Evolutionary conservation across 1,140 invertebrate species (phyloP), one percentile per base, ranked within the genome.

Genomic region (Meloidogyne floridensis): DNA sequence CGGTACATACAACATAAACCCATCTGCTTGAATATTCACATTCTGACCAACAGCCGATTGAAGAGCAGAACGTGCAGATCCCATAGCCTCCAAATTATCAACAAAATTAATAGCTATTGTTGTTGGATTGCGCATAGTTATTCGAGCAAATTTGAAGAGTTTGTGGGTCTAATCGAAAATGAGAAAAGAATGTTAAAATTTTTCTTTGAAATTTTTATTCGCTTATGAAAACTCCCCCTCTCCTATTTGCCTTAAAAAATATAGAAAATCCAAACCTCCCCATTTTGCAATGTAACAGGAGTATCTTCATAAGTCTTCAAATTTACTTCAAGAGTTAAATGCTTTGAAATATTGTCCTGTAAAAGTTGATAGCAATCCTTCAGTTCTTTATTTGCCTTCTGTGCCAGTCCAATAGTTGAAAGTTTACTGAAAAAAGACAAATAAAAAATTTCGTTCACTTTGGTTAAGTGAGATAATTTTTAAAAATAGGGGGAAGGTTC

Each of bases 1-100:
- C 5, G 43, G 69, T 11, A 72, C 42, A 11, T 47, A 13, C 18
- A 71, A 54, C 18, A 80, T 51, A 9, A 71, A 56, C 20, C 65
- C 13, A 72, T 54, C 56, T 43, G 56, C 43, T 15, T 56, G 42
- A 18, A 71, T 65, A 32, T 74, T 53, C 11, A 71, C 69, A 8
- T 75, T 47, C 15, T 54, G 18, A 15, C 70, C 76, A 73, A 54
- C 10, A 47, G 43, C 20, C 5, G 59, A 65, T 72, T 74, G 51
- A 11, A 74, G 18, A 20, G 43, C 15, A 82, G 81, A 70, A 76
- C 80, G 42, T 82, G 85, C 74, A 72, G 81, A 53, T 76, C 82
- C 51, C 82, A 76, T 47, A 75, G 42, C 69, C 71, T 75, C 20
- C 13, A 69, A 69, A 59, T 77, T 77, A 15, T 77, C 75, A 4